These are phyloP conservation scores for Diarsia dahlii DNA, from an alignment of 2,888 invertebrate genomes.

Conservation along the genomic window DNA sequence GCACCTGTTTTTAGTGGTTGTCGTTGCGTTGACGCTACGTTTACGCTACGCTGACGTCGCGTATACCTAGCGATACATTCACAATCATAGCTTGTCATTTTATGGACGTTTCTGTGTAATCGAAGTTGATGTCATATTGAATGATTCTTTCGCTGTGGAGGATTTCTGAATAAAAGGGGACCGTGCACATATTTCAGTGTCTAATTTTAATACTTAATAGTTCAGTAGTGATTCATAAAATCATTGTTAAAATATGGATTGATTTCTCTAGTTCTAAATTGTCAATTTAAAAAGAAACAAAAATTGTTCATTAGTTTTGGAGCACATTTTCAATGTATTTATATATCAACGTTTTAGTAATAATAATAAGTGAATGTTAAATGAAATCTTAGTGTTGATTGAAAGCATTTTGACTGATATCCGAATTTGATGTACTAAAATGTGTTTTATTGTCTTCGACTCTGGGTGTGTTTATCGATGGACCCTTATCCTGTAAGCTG, in stretches of 20 bases:
- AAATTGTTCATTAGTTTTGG: slow-evolving; percentile 51
- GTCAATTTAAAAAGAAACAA: slow-evolving; percentile 48
- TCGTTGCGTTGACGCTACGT: neutral
- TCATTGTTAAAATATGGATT: neutral
- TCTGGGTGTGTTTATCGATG: slow-evolving; percentile 33
- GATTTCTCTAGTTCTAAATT: slow-evolving; percentile 28
- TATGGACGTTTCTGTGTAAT: slow-evolving; percentile 10
- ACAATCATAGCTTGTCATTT: slow-evolving; percentile 6
- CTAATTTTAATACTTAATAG: neutral
- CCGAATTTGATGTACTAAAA: slow-evolving; percentile 42
- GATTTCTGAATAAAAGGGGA: slow-evolving; percentile 9
- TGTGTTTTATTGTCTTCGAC: slow-evolving; percentile 27
- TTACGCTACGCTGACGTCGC: slow-evolving; percentile 1
- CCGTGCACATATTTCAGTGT: slow-evolving; percentile 11
- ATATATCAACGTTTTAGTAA: slow-evolving; percentile 18
- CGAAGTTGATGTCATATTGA: neutral
- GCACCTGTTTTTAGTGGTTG: neutral
- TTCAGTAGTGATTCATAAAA: neutral
- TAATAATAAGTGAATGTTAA: slow-evolving; percentile 28
- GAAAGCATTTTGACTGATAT: slow-evolving; percentile 39
- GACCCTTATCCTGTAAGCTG: slow-evolving; percentile 31
- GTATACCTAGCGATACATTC: neutral
- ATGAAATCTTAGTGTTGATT: slow-evolving; percentile 20
- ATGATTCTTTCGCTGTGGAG: neutral
- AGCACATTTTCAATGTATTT: slow-evolving; percentile 54